A percentile compares a stretch with the other conserved stretches of the same genome.
These are phyloP conservation scores for Conopomorpha cramerella DNA, from an alignment of 1,140 invertebrate genomes.

Conservation along the genomic window DNA sequence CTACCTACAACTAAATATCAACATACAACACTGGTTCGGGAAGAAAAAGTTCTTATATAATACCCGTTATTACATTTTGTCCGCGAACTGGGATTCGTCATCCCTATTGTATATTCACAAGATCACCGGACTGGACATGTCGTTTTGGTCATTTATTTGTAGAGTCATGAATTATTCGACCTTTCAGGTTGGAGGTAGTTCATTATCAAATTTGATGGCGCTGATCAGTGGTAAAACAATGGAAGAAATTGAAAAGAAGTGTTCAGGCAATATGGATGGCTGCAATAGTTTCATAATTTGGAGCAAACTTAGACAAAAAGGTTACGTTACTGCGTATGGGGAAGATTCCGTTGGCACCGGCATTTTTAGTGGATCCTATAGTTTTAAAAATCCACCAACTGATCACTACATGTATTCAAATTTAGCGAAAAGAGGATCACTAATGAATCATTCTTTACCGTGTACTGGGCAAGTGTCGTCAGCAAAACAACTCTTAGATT, in stretches of 20 bases:
- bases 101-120: not conserved
- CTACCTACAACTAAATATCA: too few relatives aligned
- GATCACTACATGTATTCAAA: constrained; percentile 77
- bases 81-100: too few relatives aligned
- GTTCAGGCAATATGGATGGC: constrained; percentile 61
- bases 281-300: constrained; percentile 36
- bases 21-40: too few relatives aligned
- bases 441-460: constrained; percentile 29
- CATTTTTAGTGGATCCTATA: constrained; percentile 35
- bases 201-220: constrained; percentile 82
- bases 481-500: constrained; percentile 64
- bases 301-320: constrained; percentile 34
- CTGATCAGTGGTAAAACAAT: constrained; percentile 69
- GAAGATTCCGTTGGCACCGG: constrained; percentile 40
- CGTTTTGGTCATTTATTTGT: too few relatives aligned
- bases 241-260: constrained; percentile 39
- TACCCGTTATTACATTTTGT: too few relatives aligned
- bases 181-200: constrained; percentile 72
- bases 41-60: too few relatives aligned
- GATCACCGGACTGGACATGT: too few relatives aligned
- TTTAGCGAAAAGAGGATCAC: constrained; percentile 62
- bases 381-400: constrained; percentile 59
- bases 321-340: constrained; percentile 47
- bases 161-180: too few relatives aligned
- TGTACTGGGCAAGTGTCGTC: constrained; percentile 62